These are phyloP conservation scores for Morpho achilles DNA, from an alignment of 2,888 invertebrate species.

Conservation along the genomic window DNA sequence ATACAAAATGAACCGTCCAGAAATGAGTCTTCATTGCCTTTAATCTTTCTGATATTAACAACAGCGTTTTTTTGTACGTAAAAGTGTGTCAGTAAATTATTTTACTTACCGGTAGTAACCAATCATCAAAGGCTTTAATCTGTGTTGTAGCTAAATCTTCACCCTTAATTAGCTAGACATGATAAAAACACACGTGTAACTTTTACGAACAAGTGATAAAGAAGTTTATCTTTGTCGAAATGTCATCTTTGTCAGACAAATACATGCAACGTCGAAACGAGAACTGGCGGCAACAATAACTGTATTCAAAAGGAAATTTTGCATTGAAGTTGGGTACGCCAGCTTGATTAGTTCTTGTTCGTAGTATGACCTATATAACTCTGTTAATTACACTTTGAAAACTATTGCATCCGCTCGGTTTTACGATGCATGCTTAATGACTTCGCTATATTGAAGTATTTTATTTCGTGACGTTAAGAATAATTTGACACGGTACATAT, in stretches of 20 bases:
- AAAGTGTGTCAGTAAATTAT: too few relatives aligned
- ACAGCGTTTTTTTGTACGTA: too few relatives aligned
- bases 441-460: constrained; percentile 9
- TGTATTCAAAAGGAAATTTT: constrained; percentile 55
- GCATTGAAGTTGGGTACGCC: constrained; percentile 46
- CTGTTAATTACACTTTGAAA: constrained; percentile 40
- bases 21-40: too few relatives aligned
- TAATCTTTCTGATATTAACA: too few relatives aligned
- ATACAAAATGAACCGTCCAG: too few relatives aligned
- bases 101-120: too few relatives aligned
- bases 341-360: constrained; percentile 46
- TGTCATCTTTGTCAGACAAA: constrained; percentile 1
- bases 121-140: too few relatives aligned
- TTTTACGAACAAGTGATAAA: too few relatives aligned
- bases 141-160: too few relatives aligned
- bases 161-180: too few relatives aligned
- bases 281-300: constrained; percentile 50
- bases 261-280: constrained; percentile 29
- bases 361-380: constrained; percentile 26
- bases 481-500: constrained; percentile 1
- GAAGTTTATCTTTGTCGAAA: background rate
- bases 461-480: constrained; percentile 6
- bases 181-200: too few relatives aligned
- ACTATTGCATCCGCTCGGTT: constrained; percentile 31
- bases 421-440: constrained; percentile 15